Evolutionary conservation across 2,113 vertebrate genomes (phyloP), one percentile per base, ranked within the genome.

Genomic region (Campylorhamphus procurvoides): DNA sequence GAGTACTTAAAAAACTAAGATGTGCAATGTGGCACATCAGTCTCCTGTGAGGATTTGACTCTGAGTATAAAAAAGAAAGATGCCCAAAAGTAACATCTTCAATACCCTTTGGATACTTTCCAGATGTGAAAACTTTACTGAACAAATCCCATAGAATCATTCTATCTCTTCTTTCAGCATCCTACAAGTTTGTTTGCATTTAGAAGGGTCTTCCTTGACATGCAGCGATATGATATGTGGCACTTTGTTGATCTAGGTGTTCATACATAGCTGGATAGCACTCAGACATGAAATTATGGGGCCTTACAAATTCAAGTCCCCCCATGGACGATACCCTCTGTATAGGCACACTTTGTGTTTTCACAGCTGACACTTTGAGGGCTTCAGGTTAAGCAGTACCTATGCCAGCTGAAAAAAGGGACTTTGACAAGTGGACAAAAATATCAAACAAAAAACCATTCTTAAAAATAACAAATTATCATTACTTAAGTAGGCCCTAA

Each of bases 271-370:
- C 28, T 76, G 35, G 15, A 25, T 29, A 64, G 35, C 14, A 28
- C 17, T 79, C 46, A 69, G 42, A 53, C 18, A 37, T 42, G 15
- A 28, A 31, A 25, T 50, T 79, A 63, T 2, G 5, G 24, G 53
- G 19, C 6, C n/a, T 72, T 46, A 59, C 28, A 86, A 79, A 28
- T 6, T 19, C 18, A n/a, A 23, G 16, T 49, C 31, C 10, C 9
- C 2, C 25, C 58, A 3, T n/a, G 12, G 13, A 17, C 6, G n/a
- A 24, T 35, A 40, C 0, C 1, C 6, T 67, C 42, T 63, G 14
- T 10, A 6, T 23, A 81, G 19, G 8, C 55, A 39, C 39, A 73
- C 5, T 76, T 66, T 22, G 5, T 28, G 23, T 69, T 18, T 80
- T 89, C 33, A 72, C 27, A 68, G 11, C 5, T 72, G 52, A 47